Conservation (phyloP, 2,113 vertebrate species). For the Eira barbara region DNA sequence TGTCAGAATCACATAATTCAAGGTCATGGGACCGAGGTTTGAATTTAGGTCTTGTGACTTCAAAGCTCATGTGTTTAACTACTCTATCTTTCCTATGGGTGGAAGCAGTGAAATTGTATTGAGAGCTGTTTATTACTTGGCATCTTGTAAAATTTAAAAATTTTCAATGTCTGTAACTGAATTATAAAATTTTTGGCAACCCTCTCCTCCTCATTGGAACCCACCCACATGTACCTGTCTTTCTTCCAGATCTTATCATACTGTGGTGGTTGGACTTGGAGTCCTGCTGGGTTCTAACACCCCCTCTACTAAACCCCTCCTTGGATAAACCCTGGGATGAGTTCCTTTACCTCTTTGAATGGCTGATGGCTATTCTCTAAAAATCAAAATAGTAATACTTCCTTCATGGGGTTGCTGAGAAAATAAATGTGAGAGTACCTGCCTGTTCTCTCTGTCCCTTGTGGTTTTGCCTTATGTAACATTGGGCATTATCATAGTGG, state of each 20-base stretch:
- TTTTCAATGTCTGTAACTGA: background rate
- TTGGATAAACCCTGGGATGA: background rate
- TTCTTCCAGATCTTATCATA: background rate
- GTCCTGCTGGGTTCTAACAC: background rate
- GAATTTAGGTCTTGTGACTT: background rate
- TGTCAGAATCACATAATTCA: background rate
- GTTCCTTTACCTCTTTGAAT: background rate
- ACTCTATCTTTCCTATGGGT: background rate
- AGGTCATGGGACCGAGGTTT: background rate
- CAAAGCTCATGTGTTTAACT: background rate
- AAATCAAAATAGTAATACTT: background rate
- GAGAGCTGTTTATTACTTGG: background rate
- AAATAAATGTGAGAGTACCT: background rate
- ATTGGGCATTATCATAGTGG: background rate
- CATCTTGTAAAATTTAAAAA: conserved; percentile 12
- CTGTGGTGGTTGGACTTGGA: background rate
- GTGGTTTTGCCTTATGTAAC: background rate
- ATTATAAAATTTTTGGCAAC: background rate
- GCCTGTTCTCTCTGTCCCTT: background rate
- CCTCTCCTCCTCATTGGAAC: background rate
- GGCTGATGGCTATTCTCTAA: background rate
- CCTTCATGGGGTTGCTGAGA: background rate
- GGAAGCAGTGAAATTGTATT: background rate
- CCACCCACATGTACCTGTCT: fast-evolving
- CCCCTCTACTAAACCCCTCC: background rate